Base-by-base conservation (phyloP, 2,797 vertebrate species). In the Coccyzus lansbergi region DNA sequence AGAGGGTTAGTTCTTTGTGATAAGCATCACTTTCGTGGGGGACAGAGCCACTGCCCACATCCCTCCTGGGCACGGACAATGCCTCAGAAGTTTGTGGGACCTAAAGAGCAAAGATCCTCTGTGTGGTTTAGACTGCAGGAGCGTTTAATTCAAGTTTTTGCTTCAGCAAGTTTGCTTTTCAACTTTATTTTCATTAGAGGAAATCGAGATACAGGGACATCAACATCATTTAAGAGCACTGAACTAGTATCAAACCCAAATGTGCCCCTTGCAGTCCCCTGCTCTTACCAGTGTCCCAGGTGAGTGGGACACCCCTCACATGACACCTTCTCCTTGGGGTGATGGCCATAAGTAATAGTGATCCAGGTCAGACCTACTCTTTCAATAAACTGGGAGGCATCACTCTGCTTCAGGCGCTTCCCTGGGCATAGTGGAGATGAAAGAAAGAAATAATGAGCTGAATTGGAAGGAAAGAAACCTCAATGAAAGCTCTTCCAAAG, bases 241-340 rank as follows among this genome's bases (percentile, higher is more conserved):
- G 24, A 62, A 19, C 22, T 42, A 34, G 3, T 17, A 10, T 29
- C 52, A 70, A 49, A 44, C 9, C 28, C 52, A 44, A 15, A 10
- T 7, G 17, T 40, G 21, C 28, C 36, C 28, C 49, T 49, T 51
- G 21, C 33, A 44, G 67, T 40, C 16, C 10, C 26, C 42, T 20
- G 6, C 44, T 63, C 64, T 46, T 3, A 14, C 13, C 12, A 8
- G 16, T 8, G 28, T 33, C 46, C 31, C 26, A 21, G 1, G 1
- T 7, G 31, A 53, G 29, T 0, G 4, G 51, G 19, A 76, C 63
- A 42, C 1, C 3, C 8, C 25, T 46, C 29, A 7, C 26, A 19
- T 0, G 0, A 25, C 21, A 42, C 29, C 8, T 8, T 83, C 60
- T 59, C 40, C 33, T 65, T 62, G 55, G 38, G 29, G 17, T 29